Conservation (phyloP, 2,888 invertebrate species). For the Acrobasis suavella region DNA sequence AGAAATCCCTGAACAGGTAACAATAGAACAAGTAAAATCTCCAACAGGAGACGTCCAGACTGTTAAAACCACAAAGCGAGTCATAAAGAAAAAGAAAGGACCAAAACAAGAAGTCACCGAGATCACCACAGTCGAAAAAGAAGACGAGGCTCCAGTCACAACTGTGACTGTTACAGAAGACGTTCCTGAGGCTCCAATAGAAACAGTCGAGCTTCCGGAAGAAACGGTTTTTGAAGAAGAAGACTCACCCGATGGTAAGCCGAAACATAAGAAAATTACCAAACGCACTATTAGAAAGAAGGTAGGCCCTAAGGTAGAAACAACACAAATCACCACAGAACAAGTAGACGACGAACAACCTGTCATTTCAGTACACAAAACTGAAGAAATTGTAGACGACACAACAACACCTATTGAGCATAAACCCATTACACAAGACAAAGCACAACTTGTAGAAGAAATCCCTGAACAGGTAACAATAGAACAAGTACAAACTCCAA, state of each 20-base stretch:
- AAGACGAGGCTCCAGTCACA: constrained; percentile 37
- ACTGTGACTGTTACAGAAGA: constrained; percentile 26
- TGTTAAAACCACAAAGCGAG: constrained; percentile 43
- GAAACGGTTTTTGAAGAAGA: constrained; percentile 52
- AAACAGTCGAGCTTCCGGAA: constrained; percentile 40
- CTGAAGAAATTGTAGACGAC: constrained; percentile 34
- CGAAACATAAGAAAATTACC: constrained; percentile 25
- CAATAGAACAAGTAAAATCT: constrained; percentile 37
- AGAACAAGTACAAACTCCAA: constrained; percentile 55
- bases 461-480: constrained; percentile 45
- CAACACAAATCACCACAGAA: constrained; percentile 36
- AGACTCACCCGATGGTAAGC: constrained; percentile 47
- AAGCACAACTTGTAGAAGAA: constrained; percentile 51
- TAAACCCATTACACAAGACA: constrained; percentile 28
- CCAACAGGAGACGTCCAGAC: constrained; percentile 50
- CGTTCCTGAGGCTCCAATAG: constrained; percentile 14
- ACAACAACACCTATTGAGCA: constrained; percentile 34
- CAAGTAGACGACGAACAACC: constrained; percentile 49
- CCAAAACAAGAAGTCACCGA: constrained; percentile 37
- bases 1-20: constrained; percentile 41
- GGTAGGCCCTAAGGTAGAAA: constrained; percentile 33
- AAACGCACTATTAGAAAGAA: no score
- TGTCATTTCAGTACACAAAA: constrained; percentile 26
- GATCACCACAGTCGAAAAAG: constrained; percentile 37
- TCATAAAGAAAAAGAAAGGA: constrained; percentile 42